Percentiles rank a stretch among this genome's conserved stretches.
These are phyloP conservation scores for Muricea muricata DNA, from an alignment of 92 coral and sea anemone genomes.

Conservation along the genomic window DNA sequence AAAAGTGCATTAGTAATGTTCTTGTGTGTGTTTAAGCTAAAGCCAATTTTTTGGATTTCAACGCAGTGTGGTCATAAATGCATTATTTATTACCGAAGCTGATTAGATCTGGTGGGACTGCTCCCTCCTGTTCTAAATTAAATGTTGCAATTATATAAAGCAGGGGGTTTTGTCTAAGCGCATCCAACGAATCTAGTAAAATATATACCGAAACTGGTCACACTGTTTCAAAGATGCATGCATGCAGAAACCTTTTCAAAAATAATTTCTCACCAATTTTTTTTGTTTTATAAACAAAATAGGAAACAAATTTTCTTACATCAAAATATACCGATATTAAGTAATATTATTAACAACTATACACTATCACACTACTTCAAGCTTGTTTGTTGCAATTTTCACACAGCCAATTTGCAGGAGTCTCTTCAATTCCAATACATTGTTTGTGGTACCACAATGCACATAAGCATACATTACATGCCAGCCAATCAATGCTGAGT, in stretches of 20 bases:
- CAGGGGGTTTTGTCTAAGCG: too few relatives aligned
- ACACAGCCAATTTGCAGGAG: slow-evolving; percentile 21
- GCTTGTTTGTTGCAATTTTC: background rate
- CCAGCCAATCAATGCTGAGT: slow-evolving; percentile 17
- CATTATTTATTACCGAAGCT: too few relatives aligned
- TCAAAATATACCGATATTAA: background rate
- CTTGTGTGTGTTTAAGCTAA: background rate
- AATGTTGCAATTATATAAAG: too few relatives aligned
- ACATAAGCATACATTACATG: slow-evolving; percentile 2
- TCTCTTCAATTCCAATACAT: slow-evolving; percentile 14
- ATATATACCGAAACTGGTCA: too few relatives aligned
- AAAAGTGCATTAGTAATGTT: background rate
- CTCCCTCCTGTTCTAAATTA: too few relatives aligned
- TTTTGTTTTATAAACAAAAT: background rate
- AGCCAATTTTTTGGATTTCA: background rate
- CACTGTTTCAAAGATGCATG: too few relatives aligned
- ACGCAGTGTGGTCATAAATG: too few relatives aligned
- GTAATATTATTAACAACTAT: background rate
- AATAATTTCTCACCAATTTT: too few relatives aligned
- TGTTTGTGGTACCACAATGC: slow-evolving; percentile 36
- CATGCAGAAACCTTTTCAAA: too few relatives aligned
- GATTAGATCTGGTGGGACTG: too few relatives aligned
- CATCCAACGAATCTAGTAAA: too few relatives aligned
- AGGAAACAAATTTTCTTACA: background rate
- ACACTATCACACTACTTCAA: background rate